phyloP scores from a whole-genome alignment of 2,888 invertebrate species.

The Formica aserva region DNA sequence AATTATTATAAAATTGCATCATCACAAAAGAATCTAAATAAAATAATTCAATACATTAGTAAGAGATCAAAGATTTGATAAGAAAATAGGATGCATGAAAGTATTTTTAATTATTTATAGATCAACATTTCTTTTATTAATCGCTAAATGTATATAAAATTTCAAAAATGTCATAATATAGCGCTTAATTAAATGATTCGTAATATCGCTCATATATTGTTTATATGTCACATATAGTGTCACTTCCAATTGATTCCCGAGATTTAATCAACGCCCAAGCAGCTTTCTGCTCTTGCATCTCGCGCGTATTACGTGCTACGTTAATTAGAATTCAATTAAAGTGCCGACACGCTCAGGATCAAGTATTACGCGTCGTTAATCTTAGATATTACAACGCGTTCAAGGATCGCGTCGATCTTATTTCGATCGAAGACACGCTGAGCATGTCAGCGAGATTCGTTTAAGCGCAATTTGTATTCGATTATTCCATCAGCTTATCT shows the following conservation, averaged over 20 bases:
- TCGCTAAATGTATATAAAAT: neutral
- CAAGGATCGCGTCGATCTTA: slow-evolving; percentile 8
- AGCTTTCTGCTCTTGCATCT: neutral
- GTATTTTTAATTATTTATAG: neutral
- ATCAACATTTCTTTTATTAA: neutral
- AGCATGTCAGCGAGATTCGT: slow-evolving; percentile 3
- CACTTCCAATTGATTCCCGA: neutral
- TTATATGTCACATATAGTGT: neutral
- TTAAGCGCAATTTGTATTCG: slow-evolving; percentile 31
- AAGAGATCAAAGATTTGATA: no score
- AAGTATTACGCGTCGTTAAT: slow-evolving; percentile 26
- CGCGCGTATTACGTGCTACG: neutral
- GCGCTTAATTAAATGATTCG: neutral
- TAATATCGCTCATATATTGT: neutral
- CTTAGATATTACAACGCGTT: slow-evolving; percentile 14
- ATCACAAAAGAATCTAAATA: neutral
- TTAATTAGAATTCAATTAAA: slow-evolving; percentile 35
- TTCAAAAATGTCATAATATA: neutral
- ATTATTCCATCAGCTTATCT: slow-evolving; percentile 23
- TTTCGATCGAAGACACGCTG: neutral
- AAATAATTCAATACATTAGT: neutral
- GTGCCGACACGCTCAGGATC: neutral
- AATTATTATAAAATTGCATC: neutral
- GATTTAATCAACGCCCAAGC: neutral
- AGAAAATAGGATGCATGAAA: neutral